A percentile compares a stretch with the other conserved stretches of the same genome.
Evolutionary conservation across 2,888 invertebrate species (phyloP).

Genomic region (Cataglyphis albicans): DNA sequence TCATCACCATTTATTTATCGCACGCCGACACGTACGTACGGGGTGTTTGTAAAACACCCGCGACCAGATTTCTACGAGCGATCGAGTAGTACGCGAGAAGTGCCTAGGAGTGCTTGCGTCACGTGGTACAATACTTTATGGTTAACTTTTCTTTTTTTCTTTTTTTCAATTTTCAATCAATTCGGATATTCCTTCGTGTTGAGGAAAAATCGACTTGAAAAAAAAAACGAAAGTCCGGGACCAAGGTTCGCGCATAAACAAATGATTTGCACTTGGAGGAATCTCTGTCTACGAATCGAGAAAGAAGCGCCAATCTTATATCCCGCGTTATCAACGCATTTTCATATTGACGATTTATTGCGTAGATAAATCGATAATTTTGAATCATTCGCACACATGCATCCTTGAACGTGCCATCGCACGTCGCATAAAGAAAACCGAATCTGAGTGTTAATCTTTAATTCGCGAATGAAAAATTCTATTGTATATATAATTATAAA

Average conservation of each 20-base stretch:
- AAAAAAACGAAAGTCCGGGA: not conserved
- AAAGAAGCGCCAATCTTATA: not conserved
- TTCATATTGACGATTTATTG: not conserved
- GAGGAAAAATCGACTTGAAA: not conserved
- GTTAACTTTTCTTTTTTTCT: too few species aligned
- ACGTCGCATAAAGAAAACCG: not conserved
- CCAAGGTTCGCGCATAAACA: not conserved
- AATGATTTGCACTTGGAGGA: not conserved
- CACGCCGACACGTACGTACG: constrained; percentile 48
- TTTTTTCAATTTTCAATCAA: not conserved
- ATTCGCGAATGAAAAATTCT: constrained; percentile 14
- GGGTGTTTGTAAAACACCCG: constrained; percentile 50
- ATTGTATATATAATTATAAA: not conserved
- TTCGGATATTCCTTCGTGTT: not conserved
- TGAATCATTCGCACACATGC: not conserved
- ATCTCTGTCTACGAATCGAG: not conserved
- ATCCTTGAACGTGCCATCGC: not conserved
- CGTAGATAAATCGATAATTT: not conserved
- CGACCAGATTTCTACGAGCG: constrained; percentile 43
- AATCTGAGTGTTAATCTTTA: not conserved
- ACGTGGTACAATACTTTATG: not conserved
- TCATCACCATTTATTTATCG: constrained; percentile 57
- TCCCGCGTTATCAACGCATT: not conserved
- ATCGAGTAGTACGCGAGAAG: constrained; percentile 6
- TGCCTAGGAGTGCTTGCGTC: constrained; percentile 13